Evolutionary conservation across 1,140 invertebrate species (phyloP), one percentile per base, ranked within the genome.

Genomic region (Heliothis subflexa): DNA sequence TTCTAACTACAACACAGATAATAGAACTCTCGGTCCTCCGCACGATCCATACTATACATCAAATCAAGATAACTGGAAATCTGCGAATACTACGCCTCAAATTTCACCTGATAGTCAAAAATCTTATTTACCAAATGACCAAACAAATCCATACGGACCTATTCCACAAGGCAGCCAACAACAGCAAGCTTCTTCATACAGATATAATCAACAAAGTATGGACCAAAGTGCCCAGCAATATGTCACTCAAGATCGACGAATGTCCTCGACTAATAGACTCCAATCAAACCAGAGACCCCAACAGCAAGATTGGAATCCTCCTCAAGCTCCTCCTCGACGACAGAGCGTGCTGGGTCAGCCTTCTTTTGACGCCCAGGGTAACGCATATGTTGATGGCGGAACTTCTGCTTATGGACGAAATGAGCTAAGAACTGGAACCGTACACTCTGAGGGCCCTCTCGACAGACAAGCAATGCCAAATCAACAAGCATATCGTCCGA

Each of bases 301-400:
- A n/a, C 82, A 83, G n/a, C 81, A 91, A 75, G 91, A 93, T 25
- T 94, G 91, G 91, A 90, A 87, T 73, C 55, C 91, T 61, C 71
- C 87, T n/a, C 84, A 89, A 76, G 86, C 86, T 33, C 80, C 88
- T 78, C 68, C 83, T 0, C 79, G 92, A 83, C 83, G 91, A 83
- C 91, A 89, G 83, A 94, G 92, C 70, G 80, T 94, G 14, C 82
- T 93, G 5, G 91, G 85, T 40, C 91, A 93, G 78, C 89, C 92
- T 3, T 85, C 81, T n/a, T 85, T 85, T n/a, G 86, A 89, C 61
- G 40, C 85, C 2, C 91, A 89, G 79, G 85, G 85, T 16, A 85
- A 85, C 54, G 52, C 80, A 4, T 93, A 90, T 25, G 80, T 88
- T 0, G 91, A 94, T 50, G 80, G 85, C 13, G 83, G 86, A 33